A percentile compares a stretch with the other conserved stretches of the same genome.
phyloP scores from a whole-genome alignment of 2,797 vertebrate genomes.

The Diglossa cyanea region DNA sequence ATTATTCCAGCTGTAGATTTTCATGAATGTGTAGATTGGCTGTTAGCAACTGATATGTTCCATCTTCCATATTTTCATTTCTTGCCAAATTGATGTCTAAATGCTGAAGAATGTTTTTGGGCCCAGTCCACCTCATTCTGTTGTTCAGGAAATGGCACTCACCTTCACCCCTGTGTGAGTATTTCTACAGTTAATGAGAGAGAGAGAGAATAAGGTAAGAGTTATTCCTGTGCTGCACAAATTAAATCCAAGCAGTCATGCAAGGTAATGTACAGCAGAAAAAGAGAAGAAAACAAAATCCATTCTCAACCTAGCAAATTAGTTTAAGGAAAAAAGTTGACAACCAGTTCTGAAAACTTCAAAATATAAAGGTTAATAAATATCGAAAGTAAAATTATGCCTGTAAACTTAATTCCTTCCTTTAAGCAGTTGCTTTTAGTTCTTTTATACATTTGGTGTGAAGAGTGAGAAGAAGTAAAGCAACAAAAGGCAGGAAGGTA shows the following conservation, averaged over 20 bases:
- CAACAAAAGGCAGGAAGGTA: not conserved
- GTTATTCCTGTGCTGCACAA: not conserved
- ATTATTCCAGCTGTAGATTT: not conserved
- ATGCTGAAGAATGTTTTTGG: not conserved
- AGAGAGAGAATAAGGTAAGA: not conserved
- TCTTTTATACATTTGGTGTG: not conserved
- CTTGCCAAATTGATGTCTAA: not conserved
- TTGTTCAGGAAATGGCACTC: not conserved
- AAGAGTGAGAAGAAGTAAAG: not conserved
- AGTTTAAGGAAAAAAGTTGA: not conserved
- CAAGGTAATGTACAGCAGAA: not conserved
- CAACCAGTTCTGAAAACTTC: not conserved
- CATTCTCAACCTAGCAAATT: not conserved
- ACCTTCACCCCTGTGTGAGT: not conserved
- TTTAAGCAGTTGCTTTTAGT: not conserved
- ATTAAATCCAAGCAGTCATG: not conserved
- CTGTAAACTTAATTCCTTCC: not conserved
- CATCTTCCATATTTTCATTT: not conserved
- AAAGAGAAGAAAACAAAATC: not conserved
- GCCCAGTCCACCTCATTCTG: not conserved
- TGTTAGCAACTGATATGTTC: not conserved
- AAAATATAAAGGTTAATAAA: not conserved
- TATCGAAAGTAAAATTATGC: not conserved
- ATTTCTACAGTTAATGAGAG: not conserved
- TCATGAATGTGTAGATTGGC: not conserved